A percentile compares a stretch with the other conserved stretches of the same genome.
phyloP scores from a whole-genome alignment of 2,888 invertebrate species.

The Emmelina monodactyla region DNA sequence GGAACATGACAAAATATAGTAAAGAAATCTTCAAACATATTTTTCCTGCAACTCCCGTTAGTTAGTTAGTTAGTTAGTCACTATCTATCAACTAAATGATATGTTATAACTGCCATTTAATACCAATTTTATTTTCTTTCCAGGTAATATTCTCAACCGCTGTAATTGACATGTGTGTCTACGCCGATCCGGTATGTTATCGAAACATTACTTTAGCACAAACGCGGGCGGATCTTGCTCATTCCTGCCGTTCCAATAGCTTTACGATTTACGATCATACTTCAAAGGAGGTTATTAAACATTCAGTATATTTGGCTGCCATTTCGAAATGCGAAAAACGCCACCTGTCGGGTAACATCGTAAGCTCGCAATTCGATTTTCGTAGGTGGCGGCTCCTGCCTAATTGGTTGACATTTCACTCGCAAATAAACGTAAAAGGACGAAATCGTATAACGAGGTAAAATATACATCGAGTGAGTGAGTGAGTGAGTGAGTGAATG shows the following conservation, averaged over 20 bases:
- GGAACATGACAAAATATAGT: too few species aligned
- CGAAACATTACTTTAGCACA: conserved; percentile 29
- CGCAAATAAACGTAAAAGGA: conserved; percentile 40
- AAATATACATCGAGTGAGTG: too few species aligned
- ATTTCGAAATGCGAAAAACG: conserved; percentile 28
- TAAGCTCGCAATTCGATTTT: conserved; percentile 49
- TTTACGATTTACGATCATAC: conserved; percentile 49
- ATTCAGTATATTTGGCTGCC: conserved; percentile 30
- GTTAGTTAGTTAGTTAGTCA: too few species aligned
- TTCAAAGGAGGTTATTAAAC: conserved; percentile 56
- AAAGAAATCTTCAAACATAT: too few species aligned
- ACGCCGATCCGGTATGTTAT: conserved; percentile 35
- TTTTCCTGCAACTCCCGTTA: too few species aligned
- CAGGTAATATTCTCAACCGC: conserved; percentile 24
- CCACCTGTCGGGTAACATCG: conserved; percentile 53
- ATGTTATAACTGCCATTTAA: too few species aligned
- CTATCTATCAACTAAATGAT: too few species aligned
- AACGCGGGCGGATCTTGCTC: conserved; percentile 26
- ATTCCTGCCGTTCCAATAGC: conserved; percentile 35
- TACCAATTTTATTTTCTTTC: conserved; percentile 19
- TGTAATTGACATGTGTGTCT: conserved; percentile 26
- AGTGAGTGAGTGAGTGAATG: too few species aligned
- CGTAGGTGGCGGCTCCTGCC: conserved; percentile 20
- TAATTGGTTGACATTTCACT: conserved; percentile 52
- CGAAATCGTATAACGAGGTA: conserved; percentile 4